phyloP scores from a whole-genome alignment of 2,888 invertebrate species.

The Endotricha flammealis region DNA sequence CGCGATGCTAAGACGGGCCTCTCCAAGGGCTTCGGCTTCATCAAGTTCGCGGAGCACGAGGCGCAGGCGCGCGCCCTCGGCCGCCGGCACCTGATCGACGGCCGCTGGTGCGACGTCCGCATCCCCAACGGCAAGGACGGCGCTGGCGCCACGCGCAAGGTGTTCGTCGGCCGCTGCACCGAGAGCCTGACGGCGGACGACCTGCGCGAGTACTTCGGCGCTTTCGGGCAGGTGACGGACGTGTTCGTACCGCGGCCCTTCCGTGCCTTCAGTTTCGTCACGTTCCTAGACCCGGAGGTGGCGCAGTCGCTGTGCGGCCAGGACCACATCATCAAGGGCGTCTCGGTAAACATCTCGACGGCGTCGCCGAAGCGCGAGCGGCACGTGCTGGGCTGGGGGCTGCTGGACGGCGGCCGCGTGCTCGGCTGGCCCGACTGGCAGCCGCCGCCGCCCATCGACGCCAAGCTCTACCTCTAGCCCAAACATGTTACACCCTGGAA shows the following conservation, averaged over 20 bases:
- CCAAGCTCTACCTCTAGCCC: constrained; percentile 73
- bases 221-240: constrained; percentile 90
- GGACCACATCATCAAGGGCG: constrained; percentile 90
- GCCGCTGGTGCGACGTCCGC: constrained; percentile 85
- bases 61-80: constrained; percentile 81
- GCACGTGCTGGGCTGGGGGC: constrained; percentile 52
- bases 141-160: constrained; percentile 83
- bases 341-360: constrained; percentile 91
- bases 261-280: constrained; percentile 89
- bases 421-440: constrained; percentile 35
- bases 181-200: constrained; percentile 88
- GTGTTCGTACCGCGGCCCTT: constrained; percentile 94
- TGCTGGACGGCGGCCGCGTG: constrained; percentile 44
- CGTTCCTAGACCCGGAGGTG: constrained; percentile 88
- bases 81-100: constrained; percentile 83
- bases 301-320: constrained; percentile 89
- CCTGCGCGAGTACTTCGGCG: constrained; percentile 85
- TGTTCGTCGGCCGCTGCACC: constrained; percentile 91
- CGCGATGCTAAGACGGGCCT: constrained; percentile 79
- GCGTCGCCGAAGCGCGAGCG: constrained; percentile 89
- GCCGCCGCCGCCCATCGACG: constrained; percentile 41
- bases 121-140: constrained; percentile 84
- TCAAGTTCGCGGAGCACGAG: constrained; percentile 82
- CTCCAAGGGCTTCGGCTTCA: constrained; percentile 86
- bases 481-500: constrained; percentile 62